Evolutionary conservation across 2,888 invertebrate genomes (phyloP), one percentile per base, ranked within the genome.

Genomic region (Geotrupes spiniger): DNA sequence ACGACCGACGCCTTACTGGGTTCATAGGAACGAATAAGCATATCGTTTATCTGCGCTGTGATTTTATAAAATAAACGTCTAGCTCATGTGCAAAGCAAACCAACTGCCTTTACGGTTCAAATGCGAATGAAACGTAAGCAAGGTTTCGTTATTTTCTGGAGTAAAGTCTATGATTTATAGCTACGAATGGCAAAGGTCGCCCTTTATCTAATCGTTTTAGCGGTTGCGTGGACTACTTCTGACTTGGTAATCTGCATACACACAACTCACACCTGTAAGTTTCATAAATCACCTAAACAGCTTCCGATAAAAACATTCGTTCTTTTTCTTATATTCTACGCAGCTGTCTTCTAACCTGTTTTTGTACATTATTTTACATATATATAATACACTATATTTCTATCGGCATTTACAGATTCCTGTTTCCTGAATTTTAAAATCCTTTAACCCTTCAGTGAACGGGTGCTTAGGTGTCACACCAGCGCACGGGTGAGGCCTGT

Each of bases 121-220:
- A 52, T 56, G 52, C 59, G 57, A 59, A 58, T 59, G 53, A 58
- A 56, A 54, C 55, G 53, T 53, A 50, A 59, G 58, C 51, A 57
- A 45, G 60, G 46, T 61, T 60, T 60, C 62, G 60, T 62, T 62
- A 62, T 62, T 57, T 59, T 58, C 55, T 56, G 47, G 51, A 57
- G 60, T 62, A 62, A 62, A 62, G 54, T 55, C 42, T 49, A 59
- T 60, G 60, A 62, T 62, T 62, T 62, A 62, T 56, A 54, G 46
- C 39, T 51, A 54, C 52, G 51, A 58, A 59, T 60, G 59, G 58
- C 60, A 60, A 60, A 53, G 46, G 57, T 59, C 59, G 55, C 58
- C 57, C 55, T 58, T 58, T 59, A 59, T 59, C 59, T 59, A 51
- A 47, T 49, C 56, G 54, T 55, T 52, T 59, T 59, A 53, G 54